A percentile compares a stretch with the other conserved stretches of the same genome.
phyloP scores from a whole-genome alignment of 2,797 vertebrate species.

The Perodicticus potto region DNA sequence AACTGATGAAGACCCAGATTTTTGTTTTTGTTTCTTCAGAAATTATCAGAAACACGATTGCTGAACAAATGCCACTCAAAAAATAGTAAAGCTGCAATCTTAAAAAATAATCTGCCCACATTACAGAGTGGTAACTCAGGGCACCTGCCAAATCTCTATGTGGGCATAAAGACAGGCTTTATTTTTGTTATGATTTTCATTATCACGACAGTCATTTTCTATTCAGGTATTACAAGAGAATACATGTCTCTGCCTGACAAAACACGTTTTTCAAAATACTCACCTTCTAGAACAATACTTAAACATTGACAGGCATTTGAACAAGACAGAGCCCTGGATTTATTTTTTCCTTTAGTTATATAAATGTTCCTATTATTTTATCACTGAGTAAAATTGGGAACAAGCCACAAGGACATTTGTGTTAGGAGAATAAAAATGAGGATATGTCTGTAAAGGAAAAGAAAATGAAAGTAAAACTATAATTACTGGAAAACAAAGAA shows the following conservation, averaged over 20 bases:
- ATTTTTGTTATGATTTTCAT: slow-evolving; percentile 29
- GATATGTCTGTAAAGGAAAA: slow-evolving; percentile 34
- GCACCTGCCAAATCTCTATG: background rate
- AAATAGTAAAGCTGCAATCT: background rate
- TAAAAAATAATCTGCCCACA: background rate
- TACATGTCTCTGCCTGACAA: slow-evolving; percentile 78
- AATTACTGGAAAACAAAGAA: background rate
- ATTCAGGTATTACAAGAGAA: slow-evolving; percentile 78
- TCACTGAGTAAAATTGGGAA: slow-evolving; percentile 85
- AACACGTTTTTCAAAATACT: slow-evolving; percentile 82
- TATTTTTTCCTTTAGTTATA: slow-evolving; percentile 85
- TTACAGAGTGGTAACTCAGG: background rate
- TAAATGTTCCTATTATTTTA: slow-evolving; percentile 83
- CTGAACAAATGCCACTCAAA: background rate
- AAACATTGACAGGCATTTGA: slow-evolving; percentile 85
- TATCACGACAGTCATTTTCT: slow-evolving; percentile 54
- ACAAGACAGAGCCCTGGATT: slow-evolving; percentile 83
- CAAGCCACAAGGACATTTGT: slow-evolving; percentile 80
- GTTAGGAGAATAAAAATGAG: slow-evolving; percentile 51
- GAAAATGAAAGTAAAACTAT: slow-evolving; percentile 34
- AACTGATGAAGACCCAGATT: background rate
- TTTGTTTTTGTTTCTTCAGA: background rate
- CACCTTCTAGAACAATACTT: slow-evolving; percentile 84
- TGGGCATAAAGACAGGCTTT: background rate
- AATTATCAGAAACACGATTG: background rate